These are phyloP conservation scores for Eupsittula cactorum DNA, from an alignment of 2,113 vertebrate species.

Conservation along the genomic window DNA sequence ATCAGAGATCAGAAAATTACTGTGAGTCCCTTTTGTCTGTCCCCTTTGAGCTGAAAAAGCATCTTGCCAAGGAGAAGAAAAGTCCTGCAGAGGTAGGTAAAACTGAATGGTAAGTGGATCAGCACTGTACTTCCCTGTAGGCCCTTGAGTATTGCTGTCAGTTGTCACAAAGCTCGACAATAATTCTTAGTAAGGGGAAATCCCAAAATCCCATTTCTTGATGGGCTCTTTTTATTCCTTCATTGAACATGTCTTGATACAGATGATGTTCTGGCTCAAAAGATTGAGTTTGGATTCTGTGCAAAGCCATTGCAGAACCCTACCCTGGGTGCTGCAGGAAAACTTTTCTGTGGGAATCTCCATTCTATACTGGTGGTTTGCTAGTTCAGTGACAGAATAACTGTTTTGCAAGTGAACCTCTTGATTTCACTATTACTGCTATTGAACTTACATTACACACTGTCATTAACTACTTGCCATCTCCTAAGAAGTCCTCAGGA, in stretches of 20 bases:
- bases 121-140: neutral
- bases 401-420: neutral
- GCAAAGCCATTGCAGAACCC: neutral
- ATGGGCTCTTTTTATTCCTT: neutral
- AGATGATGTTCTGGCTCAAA: neutral
- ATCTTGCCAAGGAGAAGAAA: neutral
- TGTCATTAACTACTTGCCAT: neutral
- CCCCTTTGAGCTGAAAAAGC: neutral
- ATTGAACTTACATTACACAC: neutral
- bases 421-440: neutral
- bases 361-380: neutral
- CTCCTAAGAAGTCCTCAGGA: neutral
- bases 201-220: neutral
- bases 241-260: neutral
- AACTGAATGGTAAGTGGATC: neutral
- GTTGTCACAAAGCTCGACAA: neutral
- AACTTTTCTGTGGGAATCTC: neutral
- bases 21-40: accelerated
- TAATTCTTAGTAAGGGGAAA: neutral
- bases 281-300: neutral
- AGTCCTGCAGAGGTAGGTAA: neutral
- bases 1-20: neutral
- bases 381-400: neutral
- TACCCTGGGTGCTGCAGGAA: neutral
- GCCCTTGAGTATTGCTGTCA: neutral